Base-by-base conservation (phyloP, 2,113 vertebrate species). In the Hypomesus transpacificus region DNA sequence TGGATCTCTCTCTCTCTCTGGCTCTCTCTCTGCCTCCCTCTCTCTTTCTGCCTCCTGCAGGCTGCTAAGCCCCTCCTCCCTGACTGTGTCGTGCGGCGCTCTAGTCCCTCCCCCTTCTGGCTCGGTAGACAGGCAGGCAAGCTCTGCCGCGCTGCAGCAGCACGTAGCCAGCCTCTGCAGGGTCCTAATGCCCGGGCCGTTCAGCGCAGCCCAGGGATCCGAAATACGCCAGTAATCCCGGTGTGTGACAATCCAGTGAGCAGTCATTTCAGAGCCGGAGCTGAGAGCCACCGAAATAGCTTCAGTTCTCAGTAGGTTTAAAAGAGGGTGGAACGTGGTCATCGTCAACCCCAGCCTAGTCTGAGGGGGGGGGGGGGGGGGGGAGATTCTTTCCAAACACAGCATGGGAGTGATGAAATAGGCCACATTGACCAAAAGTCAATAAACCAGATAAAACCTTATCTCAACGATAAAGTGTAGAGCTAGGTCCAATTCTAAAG, bases 51-150 rank as follows among this genome's bases (percentile, higher is more conserved):
- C 75, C 77, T 69, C 84, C 76, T 80, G 79, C 84, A 85, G 84
- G 71, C 68, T 75, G 72, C 77, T 71, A 66, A 0, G 77, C 84
- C 80, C 84, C 87, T 81, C 85, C 84, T 65, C 84, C 3, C 75
- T 18, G 24, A 34, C 11, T 57, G 72, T 82, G 86, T 82, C 91
- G 86, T 86, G 77, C 86, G 85, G 90, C 51, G 87, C 84, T 89
- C 88, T 91, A 90, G 93, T 91, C 92, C 84, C 74, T 86, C 92
- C 94, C 86, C 86, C 82, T 78, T 83, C 79, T 94, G 94, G 94
- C 94, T 93, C 91, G 75, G 75, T 75, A 91, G 93, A 95, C 94
- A 96, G 92, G 39, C 39, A 87, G 93, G 89, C 93, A 89, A 85
- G 91, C 91, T 93, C 85, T 75, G 93, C 91, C 93, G 85, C 74